Conservation (phyloP, 2,797 vertebrate genomes). For the Pyrocephalus nanus region DNA sequence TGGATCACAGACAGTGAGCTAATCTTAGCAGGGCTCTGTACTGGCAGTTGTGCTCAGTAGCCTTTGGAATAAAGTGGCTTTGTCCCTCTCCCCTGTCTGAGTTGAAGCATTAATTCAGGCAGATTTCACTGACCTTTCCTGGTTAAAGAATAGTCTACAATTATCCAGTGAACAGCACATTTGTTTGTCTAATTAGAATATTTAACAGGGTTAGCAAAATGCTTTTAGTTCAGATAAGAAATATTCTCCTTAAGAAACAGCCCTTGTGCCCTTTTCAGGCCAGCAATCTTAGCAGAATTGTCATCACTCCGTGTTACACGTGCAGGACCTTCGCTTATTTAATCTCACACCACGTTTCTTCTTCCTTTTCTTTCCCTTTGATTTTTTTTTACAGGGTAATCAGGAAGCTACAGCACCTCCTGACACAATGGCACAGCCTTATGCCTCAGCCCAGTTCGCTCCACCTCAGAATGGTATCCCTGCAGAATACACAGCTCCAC, state of each 20-base stretch:
- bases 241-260: not conserved
- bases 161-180: not conserved
- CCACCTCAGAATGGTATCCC: slow-evolving; percentile 91
- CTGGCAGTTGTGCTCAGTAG: not conserved
- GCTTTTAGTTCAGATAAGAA: not conserved
- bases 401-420: slow-evolving; percentile 93
- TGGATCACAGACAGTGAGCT: not conserved
- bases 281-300: not conserved
- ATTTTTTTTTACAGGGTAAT: slow-evolving; percentile 83
- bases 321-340: not conserved
- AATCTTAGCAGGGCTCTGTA: not conserved
- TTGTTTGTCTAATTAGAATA: not conserved
- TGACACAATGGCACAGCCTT: slow-evolving; percentile 96
- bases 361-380: not conserved
- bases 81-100: not conserved
- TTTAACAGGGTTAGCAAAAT: not conserved
- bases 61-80: not conserved
- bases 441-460: slow-evolving; percentile 90
- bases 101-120: not conserved
- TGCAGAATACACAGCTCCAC: slow-evolving; percentile 89
- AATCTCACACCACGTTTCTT: not conserved
- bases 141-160: not conserved
- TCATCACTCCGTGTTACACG: accelerated
- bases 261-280: not conserved
- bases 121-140: not conserved